These are phyloP conservation scores for Sinhomidia bicolor DNA, from an alignment of 2,888 invertebrate species.

Conservation along the genomic window DNA sequence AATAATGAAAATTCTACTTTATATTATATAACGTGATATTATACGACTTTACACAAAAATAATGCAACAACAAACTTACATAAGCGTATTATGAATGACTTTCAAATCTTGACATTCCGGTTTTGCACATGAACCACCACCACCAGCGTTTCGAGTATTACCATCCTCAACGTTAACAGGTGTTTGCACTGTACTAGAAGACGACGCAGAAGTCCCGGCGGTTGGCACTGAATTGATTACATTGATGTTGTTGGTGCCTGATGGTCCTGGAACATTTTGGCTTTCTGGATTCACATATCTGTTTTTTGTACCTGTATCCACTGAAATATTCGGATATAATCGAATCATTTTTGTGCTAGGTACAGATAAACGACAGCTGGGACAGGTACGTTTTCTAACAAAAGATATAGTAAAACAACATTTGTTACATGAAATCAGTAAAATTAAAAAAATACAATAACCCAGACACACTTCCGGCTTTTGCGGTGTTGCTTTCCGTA, in stretches of 20 bases:
- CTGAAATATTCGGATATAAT: conserved; percentile 57
- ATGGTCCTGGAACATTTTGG: neutral
- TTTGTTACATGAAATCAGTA: neutral
- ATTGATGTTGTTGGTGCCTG: neutral
- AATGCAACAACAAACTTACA: conserved; percentile 50
- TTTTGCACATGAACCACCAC: neutral
- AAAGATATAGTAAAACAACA: neutral
- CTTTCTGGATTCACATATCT: neutral
- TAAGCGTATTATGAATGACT: conserved; percentile 67
- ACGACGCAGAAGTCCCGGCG: neutral
- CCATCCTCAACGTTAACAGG: neutral
- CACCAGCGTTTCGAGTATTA: neutral
- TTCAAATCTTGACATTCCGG: conserved; percentile 47
- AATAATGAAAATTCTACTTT: neutral
- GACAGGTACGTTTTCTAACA: conserved; percentile 71
- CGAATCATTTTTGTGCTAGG: conserved; percentile 59
- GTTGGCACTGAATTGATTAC: neutral
- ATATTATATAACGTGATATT: no score
- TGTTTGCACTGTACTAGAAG: no score
- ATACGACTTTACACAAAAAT: neutral
- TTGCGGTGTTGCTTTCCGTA: neutral
- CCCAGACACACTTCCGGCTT: no score
- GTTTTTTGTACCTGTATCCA: neutral
- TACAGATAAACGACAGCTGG: conserved; percentile 72
- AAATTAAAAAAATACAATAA: no score